Percentiles rank a stretch among this genome's conserved stretches.
phyloP scores from a whole-genome alignment of 2,797 vertebrate species.

The Sciurus vulgaris region DNA sequence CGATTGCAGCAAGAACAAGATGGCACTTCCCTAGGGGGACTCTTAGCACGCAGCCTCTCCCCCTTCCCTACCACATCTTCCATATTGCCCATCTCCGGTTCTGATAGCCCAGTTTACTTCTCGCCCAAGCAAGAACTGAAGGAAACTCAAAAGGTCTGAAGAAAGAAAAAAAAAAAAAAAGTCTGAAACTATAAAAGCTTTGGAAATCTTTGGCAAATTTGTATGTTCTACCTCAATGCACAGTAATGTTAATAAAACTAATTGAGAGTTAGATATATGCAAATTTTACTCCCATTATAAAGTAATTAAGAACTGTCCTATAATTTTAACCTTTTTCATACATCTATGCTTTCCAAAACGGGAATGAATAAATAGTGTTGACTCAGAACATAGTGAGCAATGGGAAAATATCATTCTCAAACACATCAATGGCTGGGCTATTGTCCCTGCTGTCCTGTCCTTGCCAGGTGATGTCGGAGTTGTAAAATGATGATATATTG shows the following conservation, averaged over 20 bases:
- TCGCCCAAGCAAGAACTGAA: not conserved
- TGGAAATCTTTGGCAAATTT: constrained; percentile 46
- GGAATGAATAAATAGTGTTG: not conserved
- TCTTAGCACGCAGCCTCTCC: not conserved
- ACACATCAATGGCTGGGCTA: accelerated
- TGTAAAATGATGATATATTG: not conserved
- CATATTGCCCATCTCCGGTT: accelerated
- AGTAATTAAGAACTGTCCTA: constrained; percentile 40
- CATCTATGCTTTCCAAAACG: constrained; percentile 17
- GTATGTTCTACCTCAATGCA: constrained; percentile 63
- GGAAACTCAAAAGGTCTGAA: not conserved
- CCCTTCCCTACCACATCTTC: not conserved
- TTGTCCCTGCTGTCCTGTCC: not conserved
- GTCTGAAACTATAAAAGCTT: not conserved
- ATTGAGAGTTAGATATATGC: not conserved
- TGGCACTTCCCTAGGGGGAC: not conserved
- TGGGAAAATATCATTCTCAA: not conserved
- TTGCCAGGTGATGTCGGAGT: constrained; percentile 10
- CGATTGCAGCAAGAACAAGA: not conserved
- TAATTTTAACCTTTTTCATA: not conserved
- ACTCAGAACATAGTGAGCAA: constrained; percentile 22
- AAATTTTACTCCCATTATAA: constrained; percentile 42
- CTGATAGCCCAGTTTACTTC: not conserved
- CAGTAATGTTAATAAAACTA: constrained; percentile 22
- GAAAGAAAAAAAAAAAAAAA: not conserved